Conservation (phyloP, 2,113 vertebrate genomes). For the Atherinomorus stipes region DNA sequence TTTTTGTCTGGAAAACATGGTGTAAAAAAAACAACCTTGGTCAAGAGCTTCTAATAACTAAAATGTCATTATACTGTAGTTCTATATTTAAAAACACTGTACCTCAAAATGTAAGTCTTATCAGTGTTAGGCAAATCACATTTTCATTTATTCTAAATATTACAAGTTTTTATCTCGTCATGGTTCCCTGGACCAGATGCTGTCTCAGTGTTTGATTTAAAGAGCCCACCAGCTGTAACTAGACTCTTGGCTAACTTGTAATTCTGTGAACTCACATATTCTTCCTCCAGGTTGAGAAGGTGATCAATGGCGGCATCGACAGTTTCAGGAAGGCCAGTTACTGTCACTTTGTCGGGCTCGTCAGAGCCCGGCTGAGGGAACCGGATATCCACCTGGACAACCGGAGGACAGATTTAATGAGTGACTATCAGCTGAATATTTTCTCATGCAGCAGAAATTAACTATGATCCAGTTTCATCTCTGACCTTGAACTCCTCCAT, state of each 20-base stretch:
- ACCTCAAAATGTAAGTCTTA: too few species aligned
- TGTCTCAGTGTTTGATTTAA: neutral
- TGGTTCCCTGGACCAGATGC: too few species aligned
- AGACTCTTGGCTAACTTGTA: neutral
- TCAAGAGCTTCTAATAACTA: neutral
- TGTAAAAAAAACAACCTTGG: neutral
- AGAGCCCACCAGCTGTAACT: neutral
- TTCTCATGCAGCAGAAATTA: neutral
- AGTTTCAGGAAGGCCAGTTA: constrained; percentile 84
- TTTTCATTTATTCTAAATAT: too few species aligned
- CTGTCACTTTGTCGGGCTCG: constrained; percentile 84
- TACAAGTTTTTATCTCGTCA: too few species aligned
- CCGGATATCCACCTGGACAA: constrained; percentile 85
- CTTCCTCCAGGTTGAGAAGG: constrained; percentile 87
- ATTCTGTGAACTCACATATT: constrained; percentile 82
- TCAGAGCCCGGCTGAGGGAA: constrained; percentile 86
- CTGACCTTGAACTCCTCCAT: constrained; percentile 89
- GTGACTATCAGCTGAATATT: neutral
- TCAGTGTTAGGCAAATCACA: too few species aligned
- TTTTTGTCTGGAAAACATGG: too few species aligned
- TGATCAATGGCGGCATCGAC: constrained; percentile 86
- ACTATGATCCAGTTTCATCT: neutral
- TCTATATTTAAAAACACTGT: too few species aligned
- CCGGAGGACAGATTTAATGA: neutral
- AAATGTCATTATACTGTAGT: neutral